Conservation (phyloP, 2,113 vertebrate genomes). For the Chloropsis hardwickii region DNA sequence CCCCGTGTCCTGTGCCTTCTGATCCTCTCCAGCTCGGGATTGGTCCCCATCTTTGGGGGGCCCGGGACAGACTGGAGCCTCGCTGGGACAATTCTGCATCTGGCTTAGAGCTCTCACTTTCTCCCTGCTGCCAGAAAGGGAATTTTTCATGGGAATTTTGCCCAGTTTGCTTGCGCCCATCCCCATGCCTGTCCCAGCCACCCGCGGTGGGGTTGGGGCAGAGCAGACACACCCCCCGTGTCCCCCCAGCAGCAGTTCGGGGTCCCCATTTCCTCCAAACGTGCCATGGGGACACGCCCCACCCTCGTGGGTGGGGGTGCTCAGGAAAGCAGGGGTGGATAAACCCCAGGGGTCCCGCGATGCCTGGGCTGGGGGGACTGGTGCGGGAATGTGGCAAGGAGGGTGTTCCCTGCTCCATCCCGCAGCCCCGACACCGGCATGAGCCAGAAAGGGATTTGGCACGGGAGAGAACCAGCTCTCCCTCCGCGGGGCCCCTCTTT, state of each 20-base stretch:
- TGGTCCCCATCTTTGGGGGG: no score
- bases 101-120: accelerated
- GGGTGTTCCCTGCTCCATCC: not conserved
- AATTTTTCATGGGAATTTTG: not conserved
- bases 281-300: no score
- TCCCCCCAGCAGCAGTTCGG: accelerated
- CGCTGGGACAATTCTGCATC: accelerated
- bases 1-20: no score
- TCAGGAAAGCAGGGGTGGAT: not conserved
- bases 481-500: not conserved
- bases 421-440: not conserved
- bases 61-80: not conserved
- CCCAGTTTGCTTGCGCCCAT: not conserved
- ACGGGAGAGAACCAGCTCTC: not conserved
- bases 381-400: accelerated
- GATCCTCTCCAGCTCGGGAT: not conserved
- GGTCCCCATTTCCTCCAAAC: not conserved
- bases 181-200: accelerated
- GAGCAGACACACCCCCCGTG: not conserved
- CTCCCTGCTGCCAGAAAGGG: not conserved
- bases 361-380: accelerated
- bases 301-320: accelerated
- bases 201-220: accelerated
- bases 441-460: not conserved
- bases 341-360: not conserved